Conservation (phyloP, 1,140 invertebrate species). For the Drosophila nigrodunni region DNA sequence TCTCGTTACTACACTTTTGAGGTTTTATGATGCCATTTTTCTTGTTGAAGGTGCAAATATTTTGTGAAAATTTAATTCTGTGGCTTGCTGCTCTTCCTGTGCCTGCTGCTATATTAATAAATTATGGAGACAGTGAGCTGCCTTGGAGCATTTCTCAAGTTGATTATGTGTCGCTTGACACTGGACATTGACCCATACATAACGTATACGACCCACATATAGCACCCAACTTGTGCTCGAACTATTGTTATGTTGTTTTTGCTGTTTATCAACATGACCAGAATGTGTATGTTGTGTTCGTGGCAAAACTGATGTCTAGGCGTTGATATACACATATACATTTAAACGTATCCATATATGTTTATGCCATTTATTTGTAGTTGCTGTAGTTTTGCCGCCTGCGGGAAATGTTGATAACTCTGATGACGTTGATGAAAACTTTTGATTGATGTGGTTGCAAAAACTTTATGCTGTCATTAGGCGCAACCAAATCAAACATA, state of each 20-base stretch:
- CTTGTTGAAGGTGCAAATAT: slow-evolving; percentile 59
- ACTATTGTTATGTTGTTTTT: slow-evolving; percentile 25
- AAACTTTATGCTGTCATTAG: slow-evolving; percentile 82
- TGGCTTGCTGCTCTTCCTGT: slow-evolving; percentile 11
- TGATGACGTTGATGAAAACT: slow-evolving; percentile 84
- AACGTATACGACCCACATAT: slow-evolving; percentile 66
- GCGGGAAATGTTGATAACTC: slow-evolving; percentile 76
- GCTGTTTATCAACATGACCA: slow-evolving; percentile 42
- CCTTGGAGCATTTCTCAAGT: slow-evolving; percentile 13
- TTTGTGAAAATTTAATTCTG: slow-evolving; percentile 16
- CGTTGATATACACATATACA: slow-evolving; percentile 2
- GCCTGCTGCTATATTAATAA: slow-evolving; percentile 61
- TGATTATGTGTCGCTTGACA: slow-evolving; percentile 49
- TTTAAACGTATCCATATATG: no score
- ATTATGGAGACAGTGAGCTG: slow-evolving; percentile 77
- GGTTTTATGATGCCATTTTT: slow-evolving; percentile 61
- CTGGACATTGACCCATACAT: slow-evolving; percentile 48
- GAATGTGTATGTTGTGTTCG: slow-evolving; percentile 33
- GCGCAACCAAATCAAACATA: slow-evolving; percentile 41
- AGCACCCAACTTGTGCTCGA: slow-evolving; percentile 12
- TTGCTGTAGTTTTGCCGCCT: slow-evolving; percentile 61
- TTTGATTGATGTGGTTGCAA: slow-evolving; percentile 82
- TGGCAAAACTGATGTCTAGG: slow-evolving; percentile 14
- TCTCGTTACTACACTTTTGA: slow-evolving; percentile 35
- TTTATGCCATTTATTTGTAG: slow-evolving; percentile 20